phyloP scores from a whole-genome alignment of 2,113 vertebrate species.

The Tilapia sparmanii region DNA sequence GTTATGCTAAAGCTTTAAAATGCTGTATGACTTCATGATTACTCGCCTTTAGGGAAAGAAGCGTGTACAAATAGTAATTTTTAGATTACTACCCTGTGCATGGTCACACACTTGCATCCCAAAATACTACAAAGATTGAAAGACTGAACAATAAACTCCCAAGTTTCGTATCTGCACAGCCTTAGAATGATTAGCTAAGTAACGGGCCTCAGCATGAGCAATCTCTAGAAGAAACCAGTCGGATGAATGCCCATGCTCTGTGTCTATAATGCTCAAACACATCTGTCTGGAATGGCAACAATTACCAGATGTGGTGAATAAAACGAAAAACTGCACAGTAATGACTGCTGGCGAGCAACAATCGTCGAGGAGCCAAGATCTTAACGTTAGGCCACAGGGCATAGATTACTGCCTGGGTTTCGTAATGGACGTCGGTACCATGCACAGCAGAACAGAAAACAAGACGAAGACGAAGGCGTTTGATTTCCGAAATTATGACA shows the following conservation, averaged over 20 bases:
- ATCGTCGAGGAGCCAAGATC: constrained; percentile 33
- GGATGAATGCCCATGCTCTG: constrained; percentile 14
- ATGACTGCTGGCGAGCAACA: constrained; percentile 18
- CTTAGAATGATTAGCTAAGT: not conserved
- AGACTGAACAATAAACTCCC: not conserved
- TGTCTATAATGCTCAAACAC: not conserved
- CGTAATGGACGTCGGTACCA: constrained; percentile 32
- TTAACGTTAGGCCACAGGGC: constrained; percentile 54
- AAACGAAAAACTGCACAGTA: constrained; percentile 2
- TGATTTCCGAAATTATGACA: not conserved
- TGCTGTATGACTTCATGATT: not conserved
- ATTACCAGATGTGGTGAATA: not conserved
- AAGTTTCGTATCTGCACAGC: not conserved
- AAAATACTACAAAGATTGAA: not conserved
- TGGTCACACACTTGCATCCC: not conserved
- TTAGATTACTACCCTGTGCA: not conserved
- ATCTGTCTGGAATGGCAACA: not conserved
- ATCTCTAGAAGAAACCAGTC: not conserved
- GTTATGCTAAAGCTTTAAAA: not conserved
- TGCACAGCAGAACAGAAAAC: not conserved
- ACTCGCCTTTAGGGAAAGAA: not conserved
- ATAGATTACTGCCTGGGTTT: constrained; percentile 46
- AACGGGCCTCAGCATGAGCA: constrained; percentile 32
- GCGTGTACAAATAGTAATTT: not conserved
- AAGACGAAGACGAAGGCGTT: not conserved